These are phyloP conservation scores for Saccostrea glomerata DNA, from an alignment of 1,140 invertebrate genomes.

Conservation along the genomic window DNA sequence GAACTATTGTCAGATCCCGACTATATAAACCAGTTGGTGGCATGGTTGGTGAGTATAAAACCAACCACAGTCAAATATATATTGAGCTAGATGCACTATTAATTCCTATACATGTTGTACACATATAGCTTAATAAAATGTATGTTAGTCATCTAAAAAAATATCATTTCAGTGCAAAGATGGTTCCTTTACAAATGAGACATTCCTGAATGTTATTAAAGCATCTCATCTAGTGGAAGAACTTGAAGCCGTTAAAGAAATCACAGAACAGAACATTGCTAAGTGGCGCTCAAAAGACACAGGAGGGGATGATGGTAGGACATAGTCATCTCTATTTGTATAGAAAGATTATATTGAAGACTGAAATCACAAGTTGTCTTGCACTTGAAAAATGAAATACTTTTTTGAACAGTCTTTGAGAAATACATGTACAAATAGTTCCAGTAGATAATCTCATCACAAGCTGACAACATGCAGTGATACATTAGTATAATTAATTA, in stretches of 20 bases:
- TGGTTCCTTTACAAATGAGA: constrained; percentile 87
- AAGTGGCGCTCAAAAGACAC: constrained; percentile 88
- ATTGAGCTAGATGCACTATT: neutral
- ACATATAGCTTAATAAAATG: neutral
- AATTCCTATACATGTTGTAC: neutral
- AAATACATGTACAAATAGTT: no score
- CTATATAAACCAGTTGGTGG: constrained; percentile 94
- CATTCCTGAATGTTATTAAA: constrained; percentile 89
- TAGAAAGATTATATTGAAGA: no score
- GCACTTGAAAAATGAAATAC: no score
- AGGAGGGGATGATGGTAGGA: constrained; percentile 87
- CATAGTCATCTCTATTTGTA: no score
- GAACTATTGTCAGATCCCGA: constrained; percentile 93
- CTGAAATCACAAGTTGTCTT: no score
- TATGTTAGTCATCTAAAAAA: neutral
- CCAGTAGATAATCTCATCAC: no score
- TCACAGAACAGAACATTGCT: constrained; percentile 89
- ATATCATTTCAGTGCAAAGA: constrained; percentile 86
- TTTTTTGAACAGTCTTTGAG: no score
- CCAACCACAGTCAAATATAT: neutral
- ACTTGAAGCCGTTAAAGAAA: constrained; percentile 87
- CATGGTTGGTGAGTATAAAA: constrained; percentile 89
- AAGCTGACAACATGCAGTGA: no score
- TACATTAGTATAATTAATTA: no score
- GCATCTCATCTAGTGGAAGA: constrained; percentile 89